These are phyloP conservation scores for Terrapene triunguis DNA, from an alignment of 2,113 vertebrate genomes.

Conservation along the genomic window DNA sequence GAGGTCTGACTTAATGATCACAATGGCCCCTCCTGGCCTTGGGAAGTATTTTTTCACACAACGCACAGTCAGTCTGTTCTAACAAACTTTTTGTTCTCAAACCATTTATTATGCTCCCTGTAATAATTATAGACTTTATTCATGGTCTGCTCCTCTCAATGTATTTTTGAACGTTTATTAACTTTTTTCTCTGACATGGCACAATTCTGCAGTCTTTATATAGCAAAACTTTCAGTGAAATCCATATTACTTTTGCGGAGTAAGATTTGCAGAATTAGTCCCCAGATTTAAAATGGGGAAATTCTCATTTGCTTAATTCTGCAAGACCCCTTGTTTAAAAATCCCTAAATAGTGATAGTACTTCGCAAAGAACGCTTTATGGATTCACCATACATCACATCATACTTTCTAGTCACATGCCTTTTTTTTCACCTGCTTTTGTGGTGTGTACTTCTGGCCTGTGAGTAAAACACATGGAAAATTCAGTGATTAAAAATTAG, in stretches of 20 bases:
- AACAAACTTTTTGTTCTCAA: background rate
- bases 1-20: background rate
- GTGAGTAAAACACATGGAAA: background rate
- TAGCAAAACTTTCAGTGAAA: background rate
- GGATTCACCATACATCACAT: background rate
- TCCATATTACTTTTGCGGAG: background rate
- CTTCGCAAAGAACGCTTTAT: background rate
- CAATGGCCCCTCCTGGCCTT: background rate
- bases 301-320: background rate
- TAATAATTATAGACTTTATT: background rate
- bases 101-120: background rate
- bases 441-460: background rate
- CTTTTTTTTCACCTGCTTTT: slow-evolving; percentile 3
- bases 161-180: background rate
- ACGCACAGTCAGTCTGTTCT: background rate
- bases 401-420: background rate
- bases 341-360: background rate
- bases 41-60: no score
- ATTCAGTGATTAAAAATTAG: background rate
- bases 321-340: background rate
- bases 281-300: background rate
- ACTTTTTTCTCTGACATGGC: background rate
- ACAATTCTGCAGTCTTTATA: background rate
- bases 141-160: background rate
- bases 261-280: background rate